phyloP scores from a whole-genome alignment of 2,888 invertebrate species.

The Siphonodentalium dalli region DNA sequence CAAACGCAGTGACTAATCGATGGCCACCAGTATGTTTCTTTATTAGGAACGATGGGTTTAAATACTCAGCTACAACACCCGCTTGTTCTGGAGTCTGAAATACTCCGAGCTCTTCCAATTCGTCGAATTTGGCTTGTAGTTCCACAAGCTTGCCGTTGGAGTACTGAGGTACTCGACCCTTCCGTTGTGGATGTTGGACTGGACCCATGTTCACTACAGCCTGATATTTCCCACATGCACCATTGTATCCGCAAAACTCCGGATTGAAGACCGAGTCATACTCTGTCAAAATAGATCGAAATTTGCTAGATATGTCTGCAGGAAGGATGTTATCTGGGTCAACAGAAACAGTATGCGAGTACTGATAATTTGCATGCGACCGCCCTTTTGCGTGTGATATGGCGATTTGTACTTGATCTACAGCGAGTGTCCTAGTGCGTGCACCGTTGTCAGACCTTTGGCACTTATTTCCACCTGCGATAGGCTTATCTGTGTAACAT shows the following conservation, averaged over 20 bases:
- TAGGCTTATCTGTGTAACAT: too few species aligned
- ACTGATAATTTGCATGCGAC: too few species aligned
- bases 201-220: conserved; percentile 31
- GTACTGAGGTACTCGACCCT: conserved; percentile 28
- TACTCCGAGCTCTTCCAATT: conserved; percentile 23
- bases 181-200: conserved; percentile 28
- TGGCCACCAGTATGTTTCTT: conserved; percentile 17
- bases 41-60: conserved; percentile 31
- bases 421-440: too few species aligned
- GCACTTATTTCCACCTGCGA: too few species aligned
- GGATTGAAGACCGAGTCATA: conserved; percentile 24
- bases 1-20: conserved; percentile 29
- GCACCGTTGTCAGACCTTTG: too few species aligned
- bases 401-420: too few species aligned
- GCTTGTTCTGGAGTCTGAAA: conserved; percentile 25
- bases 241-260: conserved; percentile 20
- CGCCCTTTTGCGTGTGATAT: too few species aligned
- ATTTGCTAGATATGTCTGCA: neutral
- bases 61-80: conserved; percentile 25
- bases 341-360: conserved; percentile 1
- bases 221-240: conserved; percentile 17
- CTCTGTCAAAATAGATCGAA: conserved; percentile 8
- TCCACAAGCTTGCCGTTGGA: conserved; percentile 19
- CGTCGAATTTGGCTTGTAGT: conserved; percentile 27
- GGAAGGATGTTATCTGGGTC: conserved; percentile 21